Base-by-base conservation (phyloP, 1,140 invertebrate species). In the Apis mellifera region DNA sequence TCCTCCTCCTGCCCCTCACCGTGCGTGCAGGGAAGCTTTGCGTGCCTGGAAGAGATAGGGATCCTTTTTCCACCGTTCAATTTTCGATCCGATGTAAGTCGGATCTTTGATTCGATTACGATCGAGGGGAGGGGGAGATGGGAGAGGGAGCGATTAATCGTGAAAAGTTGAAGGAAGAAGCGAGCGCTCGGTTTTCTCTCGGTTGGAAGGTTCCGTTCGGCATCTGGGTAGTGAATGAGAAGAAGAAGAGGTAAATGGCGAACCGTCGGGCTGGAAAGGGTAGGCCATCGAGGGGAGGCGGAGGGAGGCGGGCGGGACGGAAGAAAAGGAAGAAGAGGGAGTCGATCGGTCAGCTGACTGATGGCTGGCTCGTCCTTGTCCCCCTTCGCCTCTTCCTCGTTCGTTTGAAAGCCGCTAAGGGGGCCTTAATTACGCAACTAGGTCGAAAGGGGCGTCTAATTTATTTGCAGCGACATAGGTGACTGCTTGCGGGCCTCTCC, bases 391-490 rank as follows among this genome's bases (percentile, higher is more conserved):
- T 81, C 83, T 89, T 84, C 84, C 79, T 86, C 84, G 86, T 87
- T 84, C 85, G 89, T 90, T 89, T 87, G 88, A 78, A 89, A 88
- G 86, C 85, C 75, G 79, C 87, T 66, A 85, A 90, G 90, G 90
- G 90, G 90, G 86, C 90, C 91, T 92, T 91, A 92, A 93, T 93
- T 93, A 93, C 90, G 90, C 91, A 93, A 93, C 89, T 93, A 93
- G 93, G 93, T 93, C 93, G 90, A 92, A 93, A 92, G 92, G 92
- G 92, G 90, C 90, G 89, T 89, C 92, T 92, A 93, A 93, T 93
- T 93, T 93, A 92, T 93, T 91, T 91, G 90, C 81, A 83, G 70
- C 90, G 86, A 91, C 91, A 90, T 92, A 92, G 90, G 90, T 93
- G 90, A 90, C 89, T 90, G 81, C 80, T 72, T 66, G 62, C 81